A percentile compares a stretch with the other conserved stretches of the same genome.
These are phyloP conservation scores for Catocala nupta DNA, from an alignment of 2,888 invertebrate species.

Conservation along the genomic window DNA sequence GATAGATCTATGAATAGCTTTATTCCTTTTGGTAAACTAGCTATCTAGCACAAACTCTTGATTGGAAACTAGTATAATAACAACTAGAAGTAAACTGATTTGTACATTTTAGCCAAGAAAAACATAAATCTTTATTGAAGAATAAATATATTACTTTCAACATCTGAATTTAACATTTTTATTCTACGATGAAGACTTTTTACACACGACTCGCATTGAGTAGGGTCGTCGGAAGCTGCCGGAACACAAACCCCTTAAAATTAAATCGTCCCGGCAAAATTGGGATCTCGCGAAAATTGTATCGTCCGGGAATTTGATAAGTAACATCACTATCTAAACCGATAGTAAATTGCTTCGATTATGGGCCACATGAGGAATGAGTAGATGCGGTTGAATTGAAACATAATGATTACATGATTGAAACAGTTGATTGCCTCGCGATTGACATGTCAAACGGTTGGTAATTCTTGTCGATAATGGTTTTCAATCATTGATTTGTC, in stretches of 20 bases:
- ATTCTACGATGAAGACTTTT: slow-evolving; percentile 1
- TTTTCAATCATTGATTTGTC: not conserved
- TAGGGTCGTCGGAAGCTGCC: slow-evolving; percentile 36
- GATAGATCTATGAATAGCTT: no score
- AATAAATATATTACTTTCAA: slow-evolving; percentile 34
- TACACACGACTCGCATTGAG: slow-evolving; percentile 33
- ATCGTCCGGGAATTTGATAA: slow-evolving; percentile 16
- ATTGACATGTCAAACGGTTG: not conserved
- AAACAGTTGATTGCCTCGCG: slow-evolving; percentile 10
- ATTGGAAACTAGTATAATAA: no score
- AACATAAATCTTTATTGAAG: not conserved
- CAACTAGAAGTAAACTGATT: not conserved
- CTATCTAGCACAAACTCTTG: no score
- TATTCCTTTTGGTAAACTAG: no score
- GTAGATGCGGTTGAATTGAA: slow-evolving; percentile 23
- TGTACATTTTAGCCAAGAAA: slow-evolving; percentile 21
- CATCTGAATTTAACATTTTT: not conserved
- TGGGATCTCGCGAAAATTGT: slow-evolving; percentile 26
- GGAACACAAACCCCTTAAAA: slow-evolving; percentile 34
- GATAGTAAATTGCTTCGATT: slow-evolving; percentile 24
- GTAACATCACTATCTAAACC: slow-evolving; percentile 34
- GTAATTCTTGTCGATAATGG: not conserved
- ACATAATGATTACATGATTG: slow-evolving; percentile 27
- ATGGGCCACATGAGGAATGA: slow-evolving; percentile 11
- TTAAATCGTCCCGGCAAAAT: slow-evolving; percentile 39